These are phyloP conservation scores for Python bivittatus DNA, from an alignment of 2,113 vertebrate genomes.

Conservation along the genomic window DNA sequence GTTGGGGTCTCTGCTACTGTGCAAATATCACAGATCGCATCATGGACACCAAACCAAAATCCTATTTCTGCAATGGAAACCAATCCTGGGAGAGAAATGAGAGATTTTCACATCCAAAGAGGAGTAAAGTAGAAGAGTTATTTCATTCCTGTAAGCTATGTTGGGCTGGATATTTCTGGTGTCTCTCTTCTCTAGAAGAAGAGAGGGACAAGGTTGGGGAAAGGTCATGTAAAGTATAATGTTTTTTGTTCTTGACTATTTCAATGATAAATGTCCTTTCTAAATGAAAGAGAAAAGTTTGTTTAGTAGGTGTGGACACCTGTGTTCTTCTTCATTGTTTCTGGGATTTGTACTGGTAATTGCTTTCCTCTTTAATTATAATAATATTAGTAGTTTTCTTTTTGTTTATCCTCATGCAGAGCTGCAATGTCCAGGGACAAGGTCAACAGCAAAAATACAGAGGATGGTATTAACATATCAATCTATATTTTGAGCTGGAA, in stretches of 20 bases:
- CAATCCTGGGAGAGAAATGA: no score
- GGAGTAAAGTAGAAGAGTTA: not conserved
- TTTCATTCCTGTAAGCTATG: not conserved
- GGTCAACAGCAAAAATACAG: not conserved
- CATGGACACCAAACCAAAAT: no score
- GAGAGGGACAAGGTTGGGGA: not conserved
- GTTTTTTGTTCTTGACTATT: not conserved
- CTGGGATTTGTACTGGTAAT: not conserved
- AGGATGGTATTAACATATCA: not conserved
- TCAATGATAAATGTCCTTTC: not conserved
- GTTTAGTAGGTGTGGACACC: not conserved
- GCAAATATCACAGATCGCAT: no score
- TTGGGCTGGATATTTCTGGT: not conserved
- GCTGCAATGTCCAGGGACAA: not conserved
- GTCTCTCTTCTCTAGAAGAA: not conserved
- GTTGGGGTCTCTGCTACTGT: no score
- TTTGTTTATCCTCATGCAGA: not conserved
- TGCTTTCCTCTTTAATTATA: not conserved
- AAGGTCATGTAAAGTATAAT: not conserved
- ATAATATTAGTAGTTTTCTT: not conserved
- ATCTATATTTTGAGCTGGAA: not conserved
- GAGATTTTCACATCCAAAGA: no score
- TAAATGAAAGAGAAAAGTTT: not conserved
- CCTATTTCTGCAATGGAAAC: no score
- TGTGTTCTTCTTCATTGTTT: not conserved